These are phyloP conservation scores for Troides aeacus DNA, from an alignment of 2,888 invertebrate genomes.

Conservation along the genomic window DNA sequence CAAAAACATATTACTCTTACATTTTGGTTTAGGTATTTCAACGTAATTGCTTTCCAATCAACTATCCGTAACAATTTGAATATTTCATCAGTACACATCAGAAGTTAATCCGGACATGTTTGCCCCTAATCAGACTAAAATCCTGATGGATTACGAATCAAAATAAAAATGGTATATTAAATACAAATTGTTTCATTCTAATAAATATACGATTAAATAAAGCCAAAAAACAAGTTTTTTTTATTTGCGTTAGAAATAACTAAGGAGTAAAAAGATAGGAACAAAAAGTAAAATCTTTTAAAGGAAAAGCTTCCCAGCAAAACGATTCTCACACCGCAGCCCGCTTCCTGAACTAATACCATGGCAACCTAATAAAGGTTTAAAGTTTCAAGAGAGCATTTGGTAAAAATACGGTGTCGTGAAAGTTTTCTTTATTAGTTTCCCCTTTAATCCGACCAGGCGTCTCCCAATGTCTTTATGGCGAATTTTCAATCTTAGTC, in stretches of 20 bases:
- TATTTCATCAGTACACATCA: background rate
- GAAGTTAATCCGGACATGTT: slow-evolving; percentile 6
- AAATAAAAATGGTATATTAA: slow-evolving; percentile 1
- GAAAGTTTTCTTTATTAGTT: slow-evolving; percentile 80
- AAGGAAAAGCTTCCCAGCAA: slow-evolving; percentile 5
- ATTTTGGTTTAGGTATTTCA: background rate
- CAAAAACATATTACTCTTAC: slow-evolving; percentile 36
- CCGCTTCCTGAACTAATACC: slow-evolving; percentile 63
- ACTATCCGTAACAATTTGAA: background rate
- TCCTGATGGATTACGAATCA: slow-evolving; percentile 11
- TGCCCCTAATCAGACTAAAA: slow-evolving; percentile 7
- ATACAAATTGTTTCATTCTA: background rate
- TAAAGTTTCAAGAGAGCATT: slow-evolving; percentile 72
- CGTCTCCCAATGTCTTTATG: slow-evolving; percentile 80
- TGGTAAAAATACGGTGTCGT: slow-evolving; percentile 79
- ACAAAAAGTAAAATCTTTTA: slow-evolving; percentile 2
- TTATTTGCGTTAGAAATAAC: background rate
- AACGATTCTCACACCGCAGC: slow-evolving; percentile 49
- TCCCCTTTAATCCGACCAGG: slow-evolving; percentile 75
- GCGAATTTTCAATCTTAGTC: slow-evolving; percentile 79
- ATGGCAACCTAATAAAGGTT: slow-evolving; percentile 69
- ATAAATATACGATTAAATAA: background rate
- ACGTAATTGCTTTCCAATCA: background rate
- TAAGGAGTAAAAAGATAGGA: background rate
- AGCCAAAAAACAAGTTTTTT: background rate